phyloP scores from a whole-genome alignment of 2,888 invertebrate genomes.

The Nemotelus nigrinus region DNA sequence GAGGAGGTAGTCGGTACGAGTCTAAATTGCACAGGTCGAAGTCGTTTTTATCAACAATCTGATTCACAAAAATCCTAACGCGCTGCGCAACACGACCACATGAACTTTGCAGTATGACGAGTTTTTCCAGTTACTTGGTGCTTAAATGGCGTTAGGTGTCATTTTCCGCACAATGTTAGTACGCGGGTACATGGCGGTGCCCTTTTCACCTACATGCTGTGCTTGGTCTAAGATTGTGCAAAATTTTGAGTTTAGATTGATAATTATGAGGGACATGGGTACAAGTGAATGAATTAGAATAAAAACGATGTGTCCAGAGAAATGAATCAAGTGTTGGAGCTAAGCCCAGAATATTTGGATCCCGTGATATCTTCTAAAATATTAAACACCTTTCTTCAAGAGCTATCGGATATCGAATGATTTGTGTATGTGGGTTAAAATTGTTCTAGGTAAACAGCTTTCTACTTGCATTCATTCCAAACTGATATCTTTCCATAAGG shows the following conservation, averaged over 20 bases:
- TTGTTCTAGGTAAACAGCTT: too few species aligned
- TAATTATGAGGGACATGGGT: neutral
- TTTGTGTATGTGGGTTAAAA: too few species aligned
- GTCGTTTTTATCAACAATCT: slow-evolving; percentile 3
- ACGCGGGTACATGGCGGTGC: slow-evolving; percentile 3
- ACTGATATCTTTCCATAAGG: too few species aligned
- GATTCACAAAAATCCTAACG: slow-evolving; percentile 29
- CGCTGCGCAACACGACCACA: slow-evolving; percentile 39
- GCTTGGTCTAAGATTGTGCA: slow-evolving; percentile 18
- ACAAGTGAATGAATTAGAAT: neutral
- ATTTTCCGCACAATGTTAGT: neutral
- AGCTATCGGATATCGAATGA: too few species aligned
- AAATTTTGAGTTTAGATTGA: neutral
- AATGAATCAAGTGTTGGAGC: too few species aligned
- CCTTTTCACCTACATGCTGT: slow-evolving; percentile 31
- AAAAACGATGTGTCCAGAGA: too few species aligned
- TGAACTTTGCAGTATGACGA: slow-evolving; percentile 39
- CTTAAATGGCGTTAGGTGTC: slow-evolving; percentile 19
- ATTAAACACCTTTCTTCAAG: too few species aligned
- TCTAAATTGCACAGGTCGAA: neutral
- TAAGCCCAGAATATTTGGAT: too few species aligned
- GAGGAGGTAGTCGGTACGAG: neutral
- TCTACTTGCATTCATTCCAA: too few species aligned
- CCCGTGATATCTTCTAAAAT: too few species aligned
- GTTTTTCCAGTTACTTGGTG: slow-evolving; percentile 35